phyloP scores from a whole-genome alignment of 2,797 vertebrate species.

The Petrocephalus schoutedeni region DNA sequence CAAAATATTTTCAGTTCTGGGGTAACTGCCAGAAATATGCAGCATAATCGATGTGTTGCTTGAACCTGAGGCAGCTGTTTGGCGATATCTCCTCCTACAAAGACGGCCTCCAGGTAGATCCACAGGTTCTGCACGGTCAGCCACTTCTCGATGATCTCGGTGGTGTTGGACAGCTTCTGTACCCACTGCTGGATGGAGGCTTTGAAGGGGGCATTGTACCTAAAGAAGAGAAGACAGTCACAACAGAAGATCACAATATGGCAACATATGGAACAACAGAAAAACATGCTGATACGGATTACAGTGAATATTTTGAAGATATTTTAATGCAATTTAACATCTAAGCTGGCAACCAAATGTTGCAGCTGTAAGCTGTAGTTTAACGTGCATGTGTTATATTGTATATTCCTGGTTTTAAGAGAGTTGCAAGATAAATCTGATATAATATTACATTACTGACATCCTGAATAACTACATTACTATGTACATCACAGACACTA shows the following conservation, averaged over 20 bases:
- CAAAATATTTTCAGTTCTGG: neutral
- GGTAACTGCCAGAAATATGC: neutral
- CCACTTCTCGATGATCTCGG: constrained; percentile 78
- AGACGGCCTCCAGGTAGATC: constrained; percentile 84
- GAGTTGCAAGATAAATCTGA: neutral
- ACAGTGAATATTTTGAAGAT: neutral
- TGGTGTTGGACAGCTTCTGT: constrained; percentile 72
- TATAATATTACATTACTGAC: neutral
- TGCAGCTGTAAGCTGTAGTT: neutral
- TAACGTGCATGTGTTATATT: neutral
- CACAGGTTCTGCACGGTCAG: constrained; percentile 77
- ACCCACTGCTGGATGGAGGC: constrained; percentile 73
- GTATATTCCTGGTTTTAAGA: neutral
- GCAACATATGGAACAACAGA: constrained; percentile 18
- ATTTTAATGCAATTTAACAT: neutral
- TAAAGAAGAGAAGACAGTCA: constrained; percentile 36
- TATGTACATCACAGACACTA: neutral
- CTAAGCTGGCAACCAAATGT: neutral
- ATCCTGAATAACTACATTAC: neutral
- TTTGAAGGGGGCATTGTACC: constrained; percentile 73
- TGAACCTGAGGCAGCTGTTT: constrained; percentile 78
- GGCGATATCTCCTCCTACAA: constrained; percentile 80
- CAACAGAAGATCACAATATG: neutral
- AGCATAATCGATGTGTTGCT: neutral
- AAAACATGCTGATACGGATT: neutral